These are phyloP conservation scores for Drosophila pseudoananassae DNA, from an alignment of 1,140 invertebrate genomes.

Conservation along the genomic window DNA sequence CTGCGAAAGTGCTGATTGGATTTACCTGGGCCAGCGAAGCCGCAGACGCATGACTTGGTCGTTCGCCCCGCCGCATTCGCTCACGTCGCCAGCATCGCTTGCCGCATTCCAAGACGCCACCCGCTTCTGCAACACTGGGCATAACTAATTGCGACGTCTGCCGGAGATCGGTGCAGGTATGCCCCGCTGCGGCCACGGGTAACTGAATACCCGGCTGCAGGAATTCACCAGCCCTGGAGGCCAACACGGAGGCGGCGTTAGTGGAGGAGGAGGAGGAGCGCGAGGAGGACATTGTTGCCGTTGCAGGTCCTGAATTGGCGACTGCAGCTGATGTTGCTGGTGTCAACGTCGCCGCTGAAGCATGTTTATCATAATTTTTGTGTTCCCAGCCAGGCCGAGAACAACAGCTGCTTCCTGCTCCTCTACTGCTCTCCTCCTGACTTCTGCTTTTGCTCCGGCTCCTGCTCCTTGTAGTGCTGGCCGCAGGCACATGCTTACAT, in stretches of 20 bases:
- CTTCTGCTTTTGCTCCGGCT: conserved; percentile 10
- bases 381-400: conserved; percentile 56
- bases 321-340: conserved; percentile 24
- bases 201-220: conserved; percentile 69
- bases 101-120: conserved; percentile 54
- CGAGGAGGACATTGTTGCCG: conserved; percentile 29
- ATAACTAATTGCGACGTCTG: conserved; percentile 80
- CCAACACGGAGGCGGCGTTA: background rate
- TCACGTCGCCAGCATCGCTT: conserved; percentile 72
- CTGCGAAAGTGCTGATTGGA: conserved; percentile 52
- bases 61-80: conserved; percentile 65
- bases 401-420: conserved; percentile 39
- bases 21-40: conserved; percentile 47
- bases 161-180: conserved; percentile 71
- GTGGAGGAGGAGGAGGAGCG: conserved; percentile 1
- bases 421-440: conserved; percentile 17
- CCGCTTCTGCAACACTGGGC: conserved; percentile 65
- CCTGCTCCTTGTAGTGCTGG: conserved; percentile 16
- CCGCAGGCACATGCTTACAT: conserved; percentile 79
- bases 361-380: conserved; percentile 83
- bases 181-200: conserved; percentile 35
- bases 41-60: conserved; percentile 70
- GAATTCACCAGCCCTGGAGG: conserved; percentile 50
- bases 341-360: conserved; percentile 58
- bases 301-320: conserved; percentile 28